Percentiles rank a stretch among this genome's conserved stretches.
phyloP scores from a whole-genome alignment of 2,888 invertebrate genomes.

The Autographa pulchrina region DNA sequence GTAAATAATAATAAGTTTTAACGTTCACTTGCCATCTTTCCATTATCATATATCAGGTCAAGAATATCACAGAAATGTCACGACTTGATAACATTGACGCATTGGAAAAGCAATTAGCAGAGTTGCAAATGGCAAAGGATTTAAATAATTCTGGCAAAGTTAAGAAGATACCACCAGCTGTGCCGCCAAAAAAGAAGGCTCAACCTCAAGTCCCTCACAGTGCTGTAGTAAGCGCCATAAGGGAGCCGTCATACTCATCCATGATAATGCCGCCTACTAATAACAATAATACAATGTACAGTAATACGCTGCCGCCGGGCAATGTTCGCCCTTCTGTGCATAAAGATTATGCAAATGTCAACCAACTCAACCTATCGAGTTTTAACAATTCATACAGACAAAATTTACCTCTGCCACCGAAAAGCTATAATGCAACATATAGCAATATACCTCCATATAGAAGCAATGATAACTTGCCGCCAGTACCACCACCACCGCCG shows the following conservation, averaged over 20 bases:
- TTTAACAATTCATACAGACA: constrained; percentile 64
- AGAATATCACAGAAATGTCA: constrained; percentile 73
- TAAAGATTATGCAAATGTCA: constrained; percentile 82
- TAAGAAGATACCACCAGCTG: constrained; percentile 93
- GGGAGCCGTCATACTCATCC: constrained; percentile 93
- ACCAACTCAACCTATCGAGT: constrained; percentile 65
- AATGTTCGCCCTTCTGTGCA: constrained; percentile 61
- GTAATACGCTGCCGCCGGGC: constrained; percentile 63
- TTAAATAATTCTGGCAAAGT: constrained; percentile 71
- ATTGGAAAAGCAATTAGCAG: constrained; percentile 92
- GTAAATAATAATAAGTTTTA: constrained; percentile 41
- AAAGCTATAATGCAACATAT: constrained; percentile 86
- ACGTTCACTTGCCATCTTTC: constrained; percentile 41
- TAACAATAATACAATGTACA: constrained; percentile 77
- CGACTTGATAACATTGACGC: constrained; percentile 89
- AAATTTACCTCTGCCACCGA: constrained; percentile 63
- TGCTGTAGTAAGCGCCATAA: constrained; percentile 91
- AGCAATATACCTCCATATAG: constrained; percentile 87
- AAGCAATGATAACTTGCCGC: constrained; percentile 84
- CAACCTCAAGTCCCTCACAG: constrained; percentile 93
- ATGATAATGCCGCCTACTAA: constrained; percentile 81
- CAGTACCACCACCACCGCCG: constrained; percentile 89
- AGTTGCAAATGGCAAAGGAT: constrained; percentile 90
- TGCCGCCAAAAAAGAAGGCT: constrained; percentile 94
- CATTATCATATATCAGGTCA: constrained; percentile 59